phyloP scores from a whole-genome alignment of 1,140 invertebrate species.

The Microplitis demolitor region DNA sequence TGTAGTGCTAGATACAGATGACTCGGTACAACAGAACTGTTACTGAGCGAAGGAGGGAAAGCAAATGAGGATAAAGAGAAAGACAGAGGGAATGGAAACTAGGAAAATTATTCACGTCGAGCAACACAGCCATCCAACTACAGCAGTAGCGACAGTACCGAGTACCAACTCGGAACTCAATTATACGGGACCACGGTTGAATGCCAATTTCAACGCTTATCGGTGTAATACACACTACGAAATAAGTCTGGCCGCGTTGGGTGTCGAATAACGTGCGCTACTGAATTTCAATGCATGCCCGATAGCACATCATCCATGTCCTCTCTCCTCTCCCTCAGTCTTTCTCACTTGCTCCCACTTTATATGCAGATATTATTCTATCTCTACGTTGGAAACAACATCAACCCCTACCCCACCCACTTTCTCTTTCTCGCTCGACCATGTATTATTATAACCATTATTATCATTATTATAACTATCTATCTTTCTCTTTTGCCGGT shows the following conservation, averaged over 20 bases:
- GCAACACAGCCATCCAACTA: slow-evolving; percentile 25
- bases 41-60: background rate
- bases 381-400: too few relatives aligned
- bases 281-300: slow-evolving; percentile 41
- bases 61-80: slow-evolving; percentile 12
- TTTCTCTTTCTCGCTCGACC: background rate
- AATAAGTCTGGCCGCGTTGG: slow-evolving; percentile 45
- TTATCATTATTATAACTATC: background rate
- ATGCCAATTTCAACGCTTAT: slow-evolving; percentile 39
- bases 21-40: background rate
- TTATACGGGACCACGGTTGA: slow-evolving; percentile 35
- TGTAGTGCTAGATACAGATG: too few relatives aligned
- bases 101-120: slow-evolving; percentile 55
- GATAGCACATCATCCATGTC: slow-evolving; percentile 23
- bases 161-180: slow-evolving; percentile 58
- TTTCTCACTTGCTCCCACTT: background rate
- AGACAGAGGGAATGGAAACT: slow-evolving; percentile 26
- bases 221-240: slow-evolving; percentile 45
- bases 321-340: background rate
- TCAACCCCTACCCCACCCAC: background rate
- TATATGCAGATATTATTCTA: background rate
- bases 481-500: slow-evolving; percentile 20
- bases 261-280: slow-evolving; percentile 38
- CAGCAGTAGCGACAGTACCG: slow-evolving; percentile 17
- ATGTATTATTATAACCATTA: background rate